Percentiles rank a stretch among this genome's conserved stretches.
phyloP scores from a whole-genome alignment of 2,797 vertebrate species.

The Rhinichthys osculus region DNA sequence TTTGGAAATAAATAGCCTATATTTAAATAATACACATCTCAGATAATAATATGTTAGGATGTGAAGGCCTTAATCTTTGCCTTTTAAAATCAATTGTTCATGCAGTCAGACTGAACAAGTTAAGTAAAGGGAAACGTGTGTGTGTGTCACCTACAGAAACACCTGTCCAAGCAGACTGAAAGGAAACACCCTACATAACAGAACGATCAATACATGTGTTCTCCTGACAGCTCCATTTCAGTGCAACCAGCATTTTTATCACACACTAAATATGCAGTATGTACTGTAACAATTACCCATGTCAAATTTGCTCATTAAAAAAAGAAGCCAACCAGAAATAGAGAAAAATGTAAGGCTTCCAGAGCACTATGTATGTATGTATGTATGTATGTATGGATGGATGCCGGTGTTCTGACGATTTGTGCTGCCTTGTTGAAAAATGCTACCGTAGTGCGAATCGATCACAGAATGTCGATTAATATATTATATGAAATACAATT shows the following conservation, averaged over 20 bases:
- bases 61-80: not conserved
- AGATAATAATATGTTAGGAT: not conserved
- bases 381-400: no score
- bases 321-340: not conserved
- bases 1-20: not conserved
- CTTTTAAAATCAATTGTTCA: not conserved
- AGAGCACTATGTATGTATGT: not conserved
- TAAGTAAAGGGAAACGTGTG: slow-evolving; percentile 17
- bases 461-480: no score
- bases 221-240: slow-evolving; percentile 58
- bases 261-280: not conserved
- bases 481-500: no score
- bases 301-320: not conserved
- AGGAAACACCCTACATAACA: slow-evolving; percentile 68
- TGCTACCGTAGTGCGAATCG: no score
- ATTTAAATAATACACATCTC: slow-evolving; percentile 2
- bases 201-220: slow-evolving; percentile 71
- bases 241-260: not conserved
- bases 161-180: slow-evolving; percentile 63
- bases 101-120: not conserved
- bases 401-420: no score
- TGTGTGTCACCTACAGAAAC: slow-evolving; percentile 50
- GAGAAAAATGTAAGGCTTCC: not conserved
- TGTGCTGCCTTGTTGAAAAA: no score
- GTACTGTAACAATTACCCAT: not conserved